A percentile compares a stretch with the other conserved stretches of the same genome.
Conservation (phyloP, 2,797 vertebrate species). For the Gouania willdenowi region DNA sequence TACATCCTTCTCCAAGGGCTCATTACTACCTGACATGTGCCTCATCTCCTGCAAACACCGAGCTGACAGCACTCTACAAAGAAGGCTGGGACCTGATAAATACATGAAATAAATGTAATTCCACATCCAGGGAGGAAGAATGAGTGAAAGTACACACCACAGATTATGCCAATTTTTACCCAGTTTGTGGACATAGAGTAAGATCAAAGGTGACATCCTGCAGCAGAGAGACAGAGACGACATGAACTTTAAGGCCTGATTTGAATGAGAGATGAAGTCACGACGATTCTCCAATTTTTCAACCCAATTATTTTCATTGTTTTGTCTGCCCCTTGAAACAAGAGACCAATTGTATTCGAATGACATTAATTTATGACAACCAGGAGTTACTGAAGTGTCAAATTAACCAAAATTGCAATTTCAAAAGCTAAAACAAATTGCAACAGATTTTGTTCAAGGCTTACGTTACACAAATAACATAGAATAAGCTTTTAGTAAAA, state of each 20-base stretch:
- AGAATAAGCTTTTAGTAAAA: no score
- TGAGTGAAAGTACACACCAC: constrained; percentile 17
- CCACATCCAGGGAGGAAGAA: constrained; percentile 20
- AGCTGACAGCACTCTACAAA: constrained; percentile 46
- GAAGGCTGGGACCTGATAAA: constrained; percentile 24
- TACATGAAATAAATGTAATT: constrained; percentile 43
- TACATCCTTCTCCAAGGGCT: constrained; percentile 76
- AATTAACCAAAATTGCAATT: background rate
- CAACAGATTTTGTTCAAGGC: no score
- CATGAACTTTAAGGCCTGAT: constrained; percentile 43
- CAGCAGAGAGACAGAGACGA: constrained; percentile 18
- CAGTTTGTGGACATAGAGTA: constrained; percentile 22
- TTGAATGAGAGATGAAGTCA: constrained; percentile 38
- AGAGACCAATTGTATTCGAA: constrained; percentile 4
- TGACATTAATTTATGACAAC: background rate
- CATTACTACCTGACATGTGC: constrained; percentile 64
- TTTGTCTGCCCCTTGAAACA: constrained; percentile 7
- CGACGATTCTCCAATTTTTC: constrained; percentile 6
- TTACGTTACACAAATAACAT: no score
- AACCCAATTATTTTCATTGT: constrained; percentile 37
- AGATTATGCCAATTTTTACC: constrained; percentile 46
- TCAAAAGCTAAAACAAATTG: background rate
- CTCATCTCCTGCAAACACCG: constrained; percentile 57
- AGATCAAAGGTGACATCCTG: constrained; percentile 44
- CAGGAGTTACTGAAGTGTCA: background rate